Base-by-base conservation (phyloP, 2,888 invertebrate species). In the Heliconius erato region DNA sequence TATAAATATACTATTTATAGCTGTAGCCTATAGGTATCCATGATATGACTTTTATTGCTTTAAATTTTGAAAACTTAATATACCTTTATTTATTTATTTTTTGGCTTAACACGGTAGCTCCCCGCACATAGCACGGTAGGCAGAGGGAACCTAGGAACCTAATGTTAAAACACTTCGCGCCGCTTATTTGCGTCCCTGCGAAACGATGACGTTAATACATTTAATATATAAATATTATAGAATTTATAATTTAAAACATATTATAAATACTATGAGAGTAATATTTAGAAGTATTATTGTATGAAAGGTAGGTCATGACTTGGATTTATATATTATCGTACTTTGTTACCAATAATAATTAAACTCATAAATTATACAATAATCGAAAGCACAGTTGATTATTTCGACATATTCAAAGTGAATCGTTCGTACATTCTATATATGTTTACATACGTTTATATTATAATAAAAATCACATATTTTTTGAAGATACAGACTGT, bases 391-490 rank as follows among this genome's bases (percentile, higher is more conserved):
- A 71, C 71, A 26, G n/a, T 44, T 12, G 2, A 44, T 40, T 40
- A 71, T 71, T 71, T 71, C n/a, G 71, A 44, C 71, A 71, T 44
- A n/a, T 40, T 40, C 40, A n/a, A 40, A 71, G n/a, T 71, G n/a
- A 71, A 40, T 40, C 6, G 71, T 71, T n/a, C 5, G 12, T 71
- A 71, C n/a, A 71, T n/a, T 71, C 7, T 69, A 9, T 16, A 71
- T 71, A 40, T 26, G n/a, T 71, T 71, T 26, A 71, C 71, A 44
- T 71, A 71, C 14, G 14, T 26, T 71, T 71, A 26, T 40, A 44
- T 32, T 35, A 35, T 68, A 19, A 11, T 35, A 11, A 35, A 71
- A 71, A 71, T n/a, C 23, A 69, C 32, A 32, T 40, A n/a, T 69
- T 19, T 12, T 69, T 69, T 40, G 4, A 69, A 12, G 23, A 69